Percentiles rank a stretch among this genome's conserved stretches.
These are phyloP conservation scores for Lochmaea capreae DNA, from an alignment of 2,888 invertebrate species.

Conservation along the genomic window DNA sequence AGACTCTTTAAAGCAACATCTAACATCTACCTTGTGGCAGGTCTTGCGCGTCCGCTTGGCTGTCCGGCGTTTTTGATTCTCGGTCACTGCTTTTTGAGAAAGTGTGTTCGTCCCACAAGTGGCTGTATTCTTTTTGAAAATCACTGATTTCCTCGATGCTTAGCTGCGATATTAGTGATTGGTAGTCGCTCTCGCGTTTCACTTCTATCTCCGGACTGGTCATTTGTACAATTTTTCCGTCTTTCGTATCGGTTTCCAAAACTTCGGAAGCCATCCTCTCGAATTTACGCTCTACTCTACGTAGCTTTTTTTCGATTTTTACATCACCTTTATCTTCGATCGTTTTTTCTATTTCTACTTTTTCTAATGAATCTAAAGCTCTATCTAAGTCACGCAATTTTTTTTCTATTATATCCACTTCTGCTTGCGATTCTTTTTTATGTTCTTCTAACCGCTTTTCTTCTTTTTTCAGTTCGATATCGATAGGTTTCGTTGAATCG, in stretches of 20 bases:
- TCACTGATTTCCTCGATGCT: slow-evolving; percentile 68
- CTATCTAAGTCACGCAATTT: slow-evolving; percentile 63
- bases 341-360: slow-evolving; percentile 51
- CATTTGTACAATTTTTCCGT: slow-evolving; percentile 56
- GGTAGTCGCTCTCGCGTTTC: slow-evolving; percentile 64
- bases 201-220: slow-evolving; percentile 61
- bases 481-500: slow-evolving; percentile 42
- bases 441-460: slow-evolving; percentile 46
- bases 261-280: slow-evolving; percentile 68
- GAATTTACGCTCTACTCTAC: slow-evolving; percentile 67
- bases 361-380: slow-evolving; percentile 63
- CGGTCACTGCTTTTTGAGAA: slow-evolving; percentile 64
- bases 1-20: slow-evolving; percentile 56
- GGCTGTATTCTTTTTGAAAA: slow-evolving; percentile 66
- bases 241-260: slow-evolving; percentile 59
- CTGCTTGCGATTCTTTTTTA: slow-evolving; percentile 54
- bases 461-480: slow-evolving; percentile 42
- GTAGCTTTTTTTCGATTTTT: slow-evolving; percentile 62
- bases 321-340: slow-evolving; percentile 44
- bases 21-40: slow-evolving; percentile 66
- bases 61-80: slow-evolving; percentile 65
- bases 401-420: slow-evolving; percentile 60
- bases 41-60: slow-evolving; percentile 64
- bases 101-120: slow-evolving; percentile 66
- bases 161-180: slow-evolving; percentile 67